Base-by-base conservation (phyloP, 2,113 vertebrate genomes). In the Varanus komodoensis region DNA sequence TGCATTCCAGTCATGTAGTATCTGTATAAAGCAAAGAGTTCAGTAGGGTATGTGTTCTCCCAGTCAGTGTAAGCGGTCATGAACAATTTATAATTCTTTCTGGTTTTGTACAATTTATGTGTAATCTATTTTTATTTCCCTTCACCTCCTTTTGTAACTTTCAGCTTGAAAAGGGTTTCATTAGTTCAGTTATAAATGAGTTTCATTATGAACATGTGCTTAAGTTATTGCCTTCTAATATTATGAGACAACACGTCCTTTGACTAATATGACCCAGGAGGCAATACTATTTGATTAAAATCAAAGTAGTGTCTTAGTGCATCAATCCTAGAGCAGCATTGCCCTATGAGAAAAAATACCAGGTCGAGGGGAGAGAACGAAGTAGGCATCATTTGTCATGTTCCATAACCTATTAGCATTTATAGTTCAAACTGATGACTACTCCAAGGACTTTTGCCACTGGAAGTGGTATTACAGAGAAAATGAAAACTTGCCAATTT, bases 371-470 rank as follows among this genome's bases (percentile, higher is more conserved):
- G 68, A 48, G 48, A 29, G 5, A 82, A 34, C 1, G 0, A 34
- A 78, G 54, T 3, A 87, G 27, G 0, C 0, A 21, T 90, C 64
- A 89, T 89, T 91, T 86, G 11, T 68, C 23, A 68, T 48, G 15
- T 87, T 87, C 48, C 75, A 2, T 25, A 84, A 21, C 73, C 11
- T 81, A 92, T 80, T 82, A 90, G 23, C 48, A 89, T 15, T 88
- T 89, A 6, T 87, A 86, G 82, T 87, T 94, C 92, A 90, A 80
- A 75, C 57, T 52, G 86, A 86, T 87, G 11, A 81, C 84, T 52
- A 88, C 54, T 84, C 1, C 1, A 54, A 21, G 23, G 17, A 57
- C 84, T 84, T 69, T 82, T 44, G 34, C 74, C 54, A 1, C 4
- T 64, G 50, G 11, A 75, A 74, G 54, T 17, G 38, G 12, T 21